phyloP scores from a whole-genome alignment of 2,113 vertebrate species.

The Ia io region DNA sequence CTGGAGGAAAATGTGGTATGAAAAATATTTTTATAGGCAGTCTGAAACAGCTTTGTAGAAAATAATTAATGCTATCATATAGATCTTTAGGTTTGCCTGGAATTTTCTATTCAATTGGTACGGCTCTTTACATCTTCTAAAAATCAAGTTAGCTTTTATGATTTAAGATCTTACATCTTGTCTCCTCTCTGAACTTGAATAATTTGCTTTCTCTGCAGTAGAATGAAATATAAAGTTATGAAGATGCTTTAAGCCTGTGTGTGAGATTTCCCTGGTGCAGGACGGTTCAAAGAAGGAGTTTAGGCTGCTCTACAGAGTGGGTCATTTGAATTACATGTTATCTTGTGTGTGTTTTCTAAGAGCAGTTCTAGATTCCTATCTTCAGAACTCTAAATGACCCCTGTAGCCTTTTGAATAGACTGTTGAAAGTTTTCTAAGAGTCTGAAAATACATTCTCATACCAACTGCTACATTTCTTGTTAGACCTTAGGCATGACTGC shows the following conservation, averaged over 20 bases:
- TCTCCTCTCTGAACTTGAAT: slow-evolving; percentile 34
- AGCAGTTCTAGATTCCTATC: slow-evolving; percentile 20
- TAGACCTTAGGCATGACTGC: not conserved
- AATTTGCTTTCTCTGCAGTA: slow-evolving; percentile 30
- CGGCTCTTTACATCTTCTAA: slow-evolving; percentile 15
- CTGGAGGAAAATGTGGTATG: not conserved
- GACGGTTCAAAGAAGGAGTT: not conserved
- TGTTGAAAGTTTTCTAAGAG: slow-evolving; percentile 50
- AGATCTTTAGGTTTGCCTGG: slow-evolving; percentile 20
- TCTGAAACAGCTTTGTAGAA: slow-evolving; percentile 1
- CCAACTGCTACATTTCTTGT: not conserved
- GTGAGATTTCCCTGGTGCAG: not conserved
- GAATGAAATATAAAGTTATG: slow-evolving; percentile 25
- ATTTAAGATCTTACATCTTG: slow-evolving; percentile 25
- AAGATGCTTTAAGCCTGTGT: not conserved
- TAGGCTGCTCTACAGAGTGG: not conserved
- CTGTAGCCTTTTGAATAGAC: not conserved
- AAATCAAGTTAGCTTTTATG: slow-evolving; percentile 48
- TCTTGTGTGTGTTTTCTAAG: slow-evolving; percentile 19
- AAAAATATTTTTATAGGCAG: slow-evolving; percentile 23
- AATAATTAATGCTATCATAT: not conserved
- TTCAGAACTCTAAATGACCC: slow-evolving; percentile 36
- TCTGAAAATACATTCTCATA: slow-evolving; percentile 13
- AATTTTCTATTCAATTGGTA: slow-evolving; percentile 11
- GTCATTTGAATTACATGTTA: slow-evolving; percentile 28